phyloP scores from a whole-genome alignment of 2,113 vertebrate genomes.

The Pedionomus torquatus region DNA sequence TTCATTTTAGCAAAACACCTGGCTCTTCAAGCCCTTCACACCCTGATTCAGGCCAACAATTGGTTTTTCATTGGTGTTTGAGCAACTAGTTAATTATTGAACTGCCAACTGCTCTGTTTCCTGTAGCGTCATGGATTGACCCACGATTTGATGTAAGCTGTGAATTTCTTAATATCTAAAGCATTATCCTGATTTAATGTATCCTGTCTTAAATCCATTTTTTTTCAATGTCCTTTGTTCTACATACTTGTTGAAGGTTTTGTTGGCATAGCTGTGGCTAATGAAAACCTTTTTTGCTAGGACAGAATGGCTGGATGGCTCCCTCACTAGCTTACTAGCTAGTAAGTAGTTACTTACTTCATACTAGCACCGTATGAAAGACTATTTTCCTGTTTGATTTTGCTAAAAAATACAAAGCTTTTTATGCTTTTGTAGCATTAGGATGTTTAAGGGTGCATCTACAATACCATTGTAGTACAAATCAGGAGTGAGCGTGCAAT shows the following conservation, averaged over 20 bases:
- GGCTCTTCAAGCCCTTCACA: background rate
- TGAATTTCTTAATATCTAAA: background rate
- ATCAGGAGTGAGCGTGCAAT: background rate
- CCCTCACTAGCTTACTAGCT: background rate
- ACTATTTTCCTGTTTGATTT: background rate
- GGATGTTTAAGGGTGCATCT: background rate
- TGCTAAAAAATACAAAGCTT: background rate
- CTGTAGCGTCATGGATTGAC: background rate
- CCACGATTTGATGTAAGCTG: background rate
- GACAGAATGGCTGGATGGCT: background rate
- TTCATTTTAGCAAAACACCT: background rate
- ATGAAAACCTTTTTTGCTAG: background rate
- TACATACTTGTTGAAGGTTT: background rate
- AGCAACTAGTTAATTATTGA: background rate
- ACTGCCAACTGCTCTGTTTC: background rate
- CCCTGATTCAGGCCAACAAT: background rate
- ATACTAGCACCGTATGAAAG: accelerated
- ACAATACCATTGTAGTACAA: background rate
- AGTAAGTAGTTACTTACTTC: no score
- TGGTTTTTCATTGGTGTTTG: background rate
- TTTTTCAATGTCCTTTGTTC: background rate
- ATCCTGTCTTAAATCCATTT: background rate
- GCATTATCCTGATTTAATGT: background rate
- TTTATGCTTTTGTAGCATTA: background rate
- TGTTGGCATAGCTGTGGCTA: background rate